Percentiles rank a stretch among this genome's conserved stretches.
Conservation (phyloP, 2,888 invertebrate genomes). For the Girardia tigrina region DNA sequence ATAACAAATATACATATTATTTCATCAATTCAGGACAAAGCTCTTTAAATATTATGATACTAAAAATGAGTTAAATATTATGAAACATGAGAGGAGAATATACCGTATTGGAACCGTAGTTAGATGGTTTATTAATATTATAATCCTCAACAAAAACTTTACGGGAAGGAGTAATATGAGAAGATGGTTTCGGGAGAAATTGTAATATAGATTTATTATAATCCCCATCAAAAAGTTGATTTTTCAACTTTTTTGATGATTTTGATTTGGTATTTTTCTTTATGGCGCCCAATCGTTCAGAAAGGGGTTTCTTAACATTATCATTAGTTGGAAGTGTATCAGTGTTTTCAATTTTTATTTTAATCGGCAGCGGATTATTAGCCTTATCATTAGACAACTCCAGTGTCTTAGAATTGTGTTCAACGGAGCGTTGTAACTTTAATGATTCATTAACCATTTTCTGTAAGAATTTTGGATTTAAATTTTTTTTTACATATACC, state of each 20-base stretch:
- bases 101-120: not conserved
- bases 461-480: not conserved
- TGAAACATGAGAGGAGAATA: not conserved
- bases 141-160: constrained; percentile 17
- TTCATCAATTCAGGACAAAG: not conserved
- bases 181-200: constrained; percentile 19
- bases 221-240: constrained; percentile 19
- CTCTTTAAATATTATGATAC: not conserved
- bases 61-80: not conserved
- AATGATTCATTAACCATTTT: not conserved
- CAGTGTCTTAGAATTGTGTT: not conserved
- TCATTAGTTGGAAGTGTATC: not conserved
- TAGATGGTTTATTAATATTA: not conserved
- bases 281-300: constrained; percentile 9
- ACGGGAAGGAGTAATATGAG: constrained; percentile 6
- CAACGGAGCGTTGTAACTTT: not conserved
- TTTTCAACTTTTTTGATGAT: constrained; percentile 20
- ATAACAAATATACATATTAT: not conserved
- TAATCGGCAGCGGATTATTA: constrained; percentile 8
- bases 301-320: constrained; percentile 10
- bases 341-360: constrained; percentile 7
- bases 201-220: constrained; percentile 16
- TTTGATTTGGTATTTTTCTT: constrained; percentile 17
- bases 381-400: not conserved
- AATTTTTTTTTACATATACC: not conserved